A percentile compares a stretch with the other conserved stretches of the same genome.
Evolutionary conservation across 1,140 invertebrate species (phyloP).

Genomic region (Asobara japonica): DNA sequence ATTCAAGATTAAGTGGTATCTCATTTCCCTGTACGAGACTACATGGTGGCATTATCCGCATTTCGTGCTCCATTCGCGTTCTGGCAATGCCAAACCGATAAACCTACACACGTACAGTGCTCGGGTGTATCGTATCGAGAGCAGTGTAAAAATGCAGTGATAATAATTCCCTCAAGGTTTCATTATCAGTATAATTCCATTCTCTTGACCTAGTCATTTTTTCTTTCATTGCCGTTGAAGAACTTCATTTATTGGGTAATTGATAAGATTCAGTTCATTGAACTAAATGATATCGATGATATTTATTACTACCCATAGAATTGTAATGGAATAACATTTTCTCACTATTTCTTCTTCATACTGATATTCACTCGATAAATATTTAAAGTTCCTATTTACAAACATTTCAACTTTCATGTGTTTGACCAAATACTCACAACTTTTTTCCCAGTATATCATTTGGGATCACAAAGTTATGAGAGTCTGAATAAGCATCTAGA

Average conservation of each 20-base stretch:
- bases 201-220: conserved; percentile 29
- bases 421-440: neutral
- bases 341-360: neutral
- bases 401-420: no score
- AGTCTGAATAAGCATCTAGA: conserved; percentile 1
- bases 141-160: conserved; percentile 12
- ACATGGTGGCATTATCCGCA: neutral
- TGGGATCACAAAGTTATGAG: neutral
- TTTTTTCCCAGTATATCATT: neutral
- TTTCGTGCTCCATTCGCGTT: neutral
- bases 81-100: conserved; percentile 12
- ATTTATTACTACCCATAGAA: neutral
- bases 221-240: neutral
- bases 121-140: conserved; percentile 16
- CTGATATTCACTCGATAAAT: neutral
- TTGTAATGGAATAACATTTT: neutral
- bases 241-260: conserved; percentile 8
- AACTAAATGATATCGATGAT: neutral
- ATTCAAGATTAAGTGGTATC: conserved; percentile 1
- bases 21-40: neutral
- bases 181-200: conserved; percentile 28
- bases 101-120: neutral
- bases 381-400: no score
- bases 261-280: conserved; percentile 19
- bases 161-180: conserved; percentile 31